phyloP scores from a whole-genome alignment of 2,888 invertebrate genomes.

The Protonemura montana region DNA sequence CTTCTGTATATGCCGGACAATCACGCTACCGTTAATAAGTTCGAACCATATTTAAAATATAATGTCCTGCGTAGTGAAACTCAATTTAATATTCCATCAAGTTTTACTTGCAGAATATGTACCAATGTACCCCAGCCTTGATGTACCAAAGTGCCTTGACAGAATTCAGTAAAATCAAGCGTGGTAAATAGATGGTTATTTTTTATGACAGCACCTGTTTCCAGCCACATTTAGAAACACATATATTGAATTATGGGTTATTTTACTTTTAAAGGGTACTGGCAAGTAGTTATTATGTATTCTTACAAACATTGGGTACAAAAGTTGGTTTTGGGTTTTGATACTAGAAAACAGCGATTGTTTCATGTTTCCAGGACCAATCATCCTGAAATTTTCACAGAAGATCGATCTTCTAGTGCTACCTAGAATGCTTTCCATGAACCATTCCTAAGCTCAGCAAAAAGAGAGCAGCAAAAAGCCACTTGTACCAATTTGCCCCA shows the following conservation, averaged over 20 bases:
- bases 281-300: background rate
- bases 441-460: background rate
- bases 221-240: background rate
- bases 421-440: background rate
- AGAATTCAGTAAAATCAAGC: background rate
- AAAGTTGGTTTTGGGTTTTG: background rate
- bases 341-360: background rate
- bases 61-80: no score
- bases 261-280: background rate
- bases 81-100: background rate
- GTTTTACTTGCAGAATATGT: no score
- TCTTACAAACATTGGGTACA: background rate
- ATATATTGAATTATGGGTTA: background rate
- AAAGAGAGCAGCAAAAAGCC: no score
- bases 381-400: slow-evolving; percentile 9
- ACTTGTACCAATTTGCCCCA: slow-evolving; percentile 9
- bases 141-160: background rate
- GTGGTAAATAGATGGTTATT: background rate
- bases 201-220: background rate
- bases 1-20: background rate
- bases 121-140: background rate
- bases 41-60: background rate
- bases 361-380: background rate
- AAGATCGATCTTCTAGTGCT: background rate
- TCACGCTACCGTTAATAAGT: background rate